A percentile compares a stretch with the other conserved stretches of the same genome.
Conservation (phyloP, 2,888 invertebrate genomes). For the Carterocephalus palaemon region DNA sequence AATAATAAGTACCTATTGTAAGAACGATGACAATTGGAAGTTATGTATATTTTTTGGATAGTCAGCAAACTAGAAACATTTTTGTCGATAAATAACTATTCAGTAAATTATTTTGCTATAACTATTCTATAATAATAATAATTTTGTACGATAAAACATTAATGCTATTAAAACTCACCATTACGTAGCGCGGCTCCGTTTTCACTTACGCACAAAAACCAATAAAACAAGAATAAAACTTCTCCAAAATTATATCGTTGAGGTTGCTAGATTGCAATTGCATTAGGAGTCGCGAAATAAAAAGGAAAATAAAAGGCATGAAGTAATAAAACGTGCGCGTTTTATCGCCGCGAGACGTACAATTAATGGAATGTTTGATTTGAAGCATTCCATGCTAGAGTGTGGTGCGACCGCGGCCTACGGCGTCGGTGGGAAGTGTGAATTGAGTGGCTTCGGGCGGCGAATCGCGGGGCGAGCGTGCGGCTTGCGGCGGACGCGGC, state of each 20-base stretch:
- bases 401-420: slow-evolving; percentile 42
- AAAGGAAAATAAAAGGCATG: slow-evolving; percentile 62
- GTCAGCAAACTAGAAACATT: too few species aligned
- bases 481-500: slow-evolving; percentile 48
- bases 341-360: slow-evolving; percentile 64
- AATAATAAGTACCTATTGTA: too few species aligned
- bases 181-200: slow-evolving; percentile 49
- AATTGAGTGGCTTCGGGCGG: slow-evolving; percentile 30
- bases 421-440: slow-evolving; percentile 49
- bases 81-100: too few species aligned
- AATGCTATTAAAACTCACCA: slow-evolving; percentile 55
- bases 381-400: slow-evolving; percentile 37
- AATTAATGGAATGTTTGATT: slow-evolving; percentile 71
- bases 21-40: too few species aligned
- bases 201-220: slow-evolving; percentile 65
- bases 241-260: slow-evolving; percentile 59
- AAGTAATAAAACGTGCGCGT: slow-evolving; percentile 63
- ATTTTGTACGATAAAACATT: slow-evolving; percentile 8
- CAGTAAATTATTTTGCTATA: background rate
- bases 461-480: slow-evolving; percentile 43
- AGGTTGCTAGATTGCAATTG: slow-evolving; percentile 72
- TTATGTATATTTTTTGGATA: too few species aligned
- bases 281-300: slow-evolving; percentile 70
- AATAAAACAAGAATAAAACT: slow-evolving; percentile 57
- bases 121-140: background rate